phyloP scores from a whole-genome alignment of 2,888 invertebrate species.

The Hypena proboscidalis region DNA sequence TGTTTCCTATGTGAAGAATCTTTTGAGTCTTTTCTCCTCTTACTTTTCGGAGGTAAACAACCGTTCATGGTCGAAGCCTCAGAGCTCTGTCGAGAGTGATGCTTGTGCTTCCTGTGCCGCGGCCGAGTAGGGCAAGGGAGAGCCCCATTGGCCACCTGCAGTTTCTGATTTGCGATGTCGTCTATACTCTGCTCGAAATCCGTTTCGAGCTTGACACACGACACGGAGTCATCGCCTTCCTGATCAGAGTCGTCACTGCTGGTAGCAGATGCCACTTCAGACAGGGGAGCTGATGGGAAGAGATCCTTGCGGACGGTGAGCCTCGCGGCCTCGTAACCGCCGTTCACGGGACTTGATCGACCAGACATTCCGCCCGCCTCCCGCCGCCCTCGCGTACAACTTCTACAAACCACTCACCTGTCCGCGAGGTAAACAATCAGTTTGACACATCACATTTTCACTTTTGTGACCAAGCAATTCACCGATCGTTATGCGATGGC shows the following conservation, averaged over 20 bases:
- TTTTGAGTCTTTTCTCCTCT: conserved; percentile 76
- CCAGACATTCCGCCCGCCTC: conserved; percentile 83
- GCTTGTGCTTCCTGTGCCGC: conserved; percentile 76
- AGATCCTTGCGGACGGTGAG: conserved; percentile 82
- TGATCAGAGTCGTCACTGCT: conserved; percentile 55
- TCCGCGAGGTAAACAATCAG: conserved; percentile 85
- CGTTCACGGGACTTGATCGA: conserved; percentile 80
- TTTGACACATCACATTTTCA: conserved; percentile 86
- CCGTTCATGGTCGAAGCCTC: conserved; percentile 67
- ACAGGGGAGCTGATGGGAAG: conserved; percentile 69
- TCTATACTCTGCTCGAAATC: conserved; percentile 83
- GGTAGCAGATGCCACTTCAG: conserved; percentile 53
- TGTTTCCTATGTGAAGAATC: conserved; percentile 68
- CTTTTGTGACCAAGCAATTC: conserved; percentile 77
- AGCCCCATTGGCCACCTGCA: conserved; percentile 68
- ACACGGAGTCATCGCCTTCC: conserved; percentile 63
- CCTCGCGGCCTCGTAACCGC: conserved; percentile 78
- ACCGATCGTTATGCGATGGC: conserved; percentile 68
- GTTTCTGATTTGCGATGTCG: conserved; percentile 74
- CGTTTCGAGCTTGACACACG: conserved; percentile 79
- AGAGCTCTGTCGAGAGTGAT: conserved; percentile 69
- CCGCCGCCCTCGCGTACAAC: conserved; percentile 80
- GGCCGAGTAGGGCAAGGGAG: conserved; percentile 63
- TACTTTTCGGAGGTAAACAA: conserved; percentile 67
- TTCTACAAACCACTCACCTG: conserved; percentile 83